Base-by-base conservation (phyloP, 2,888 invertebrate species). In the Chrysolina americana region DNA sequence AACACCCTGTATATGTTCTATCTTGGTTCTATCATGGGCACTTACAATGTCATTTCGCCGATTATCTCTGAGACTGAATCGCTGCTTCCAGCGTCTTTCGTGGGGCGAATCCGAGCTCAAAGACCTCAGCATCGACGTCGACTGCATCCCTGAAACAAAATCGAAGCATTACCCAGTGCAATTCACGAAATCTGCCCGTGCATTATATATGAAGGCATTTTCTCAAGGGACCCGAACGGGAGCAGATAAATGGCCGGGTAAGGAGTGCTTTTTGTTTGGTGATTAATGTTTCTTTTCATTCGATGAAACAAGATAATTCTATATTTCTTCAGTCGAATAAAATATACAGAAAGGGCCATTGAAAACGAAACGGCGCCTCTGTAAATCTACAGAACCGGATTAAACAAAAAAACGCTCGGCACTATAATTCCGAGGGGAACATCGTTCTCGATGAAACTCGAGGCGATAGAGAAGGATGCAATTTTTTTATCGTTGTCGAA, bases 11-110 rank as follows among this genome's bases (percentile, higher is more conserved):
- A 36, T 8, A 4, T 36, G 36, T 36, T 36, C 36, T 36, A 36
- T 36, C 8, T 36, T 0, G 36, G 36, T 3, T 23, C 10, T 21
- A 2, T 21, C 11, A 8, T 11, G 19, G 13, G 21, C 28, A 76
- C 83, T 83, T 82, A 85, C 85, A 80, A 82, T 81, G 73, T 90
- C 91, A 73, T 89, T 91, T 62, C 93, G 91, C 74, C 93, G 91
- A 84, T 93, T 92, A 82, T 93, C 94, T 77, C 94, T 91, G 68
- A 94, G 89, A 79, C 94, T 94, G 79, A 94, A 90, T 78, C 94
- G 89, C 88, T 92, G 92, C 87, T 92, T 93, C 94, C 94, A 94
- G 83, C 94, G 93, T 73, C 92, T 90, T 79, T 82, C 82, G 80
- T 92, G 89, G 74, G 84, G 77, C 13, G 91, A 89, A 83, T 94